phyloP scores from a whole-genome alignment of 2,797 vertebrate genomes.

The Australoheros facetus region DNA sequence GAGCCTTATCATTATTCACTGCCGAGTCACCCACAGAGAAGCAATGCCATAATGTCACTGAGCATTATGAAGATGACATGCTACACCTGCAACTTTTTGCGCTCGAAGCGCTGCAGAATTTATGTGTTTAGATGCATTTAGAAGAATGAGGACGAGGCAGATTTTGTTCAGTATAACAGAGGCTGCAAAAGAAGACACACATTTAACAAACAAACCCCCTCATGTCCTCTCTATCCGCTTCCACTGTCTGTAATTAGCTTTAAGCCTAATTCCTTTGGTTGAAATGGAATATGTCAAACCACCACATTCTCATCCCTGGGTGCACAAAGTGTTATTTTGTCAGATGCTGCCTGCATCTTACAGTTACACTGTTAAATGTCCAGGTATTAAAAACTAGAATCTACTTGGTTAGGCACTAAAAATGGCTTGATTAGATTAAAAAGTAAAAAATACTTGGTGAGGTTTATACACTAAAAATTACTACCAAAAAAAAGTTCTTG shows the following conservation, averaged over 20 bases:
- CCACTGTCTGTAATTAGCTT: constrained; percentile 15
- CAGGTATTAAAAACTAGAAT: not conserved
- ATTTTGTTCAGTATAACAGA: not conserved
- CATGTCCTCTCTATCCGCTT: constrained; percentile 4
- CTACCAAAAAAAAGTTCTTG: not conserved
- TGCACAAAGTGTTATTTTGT: not conserved
- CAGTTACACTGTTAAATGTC: not conserved
- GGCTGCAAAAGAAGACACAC: not conserved
- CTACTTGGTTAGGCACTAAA: not conserved
- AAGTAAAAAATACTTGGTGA: not conserved
- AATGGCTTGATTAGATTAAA: not conserved
- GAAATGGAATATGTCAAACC: not conserved
- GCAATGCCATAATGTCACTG: constrained; percentile 37
- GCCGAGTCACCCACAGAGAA: constrained; percentile 24
- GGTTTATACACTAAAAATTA: not conserved
- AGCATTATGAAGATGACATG: constrained; percentile 37
- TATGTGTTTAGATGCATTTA: not conserved
- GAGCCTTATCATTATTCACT: constrained; percentile 58
- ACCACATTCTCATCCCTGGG: not conserved
- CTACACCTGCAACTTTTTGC: constrained; percentile 12
- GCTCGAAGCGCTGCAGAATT: not conserved
- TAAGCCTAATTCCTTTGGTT: not conserved
- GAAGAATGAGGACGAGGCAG: not conserved
- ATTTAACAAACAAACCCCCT: constrained; percentile 12
- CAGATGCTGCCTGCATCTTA: not conserved